phyloP scores from a whole-genome alignment of 37 sponge, comb jelly and placozoan genomes.

The Eunapius fragilis region DNA sequence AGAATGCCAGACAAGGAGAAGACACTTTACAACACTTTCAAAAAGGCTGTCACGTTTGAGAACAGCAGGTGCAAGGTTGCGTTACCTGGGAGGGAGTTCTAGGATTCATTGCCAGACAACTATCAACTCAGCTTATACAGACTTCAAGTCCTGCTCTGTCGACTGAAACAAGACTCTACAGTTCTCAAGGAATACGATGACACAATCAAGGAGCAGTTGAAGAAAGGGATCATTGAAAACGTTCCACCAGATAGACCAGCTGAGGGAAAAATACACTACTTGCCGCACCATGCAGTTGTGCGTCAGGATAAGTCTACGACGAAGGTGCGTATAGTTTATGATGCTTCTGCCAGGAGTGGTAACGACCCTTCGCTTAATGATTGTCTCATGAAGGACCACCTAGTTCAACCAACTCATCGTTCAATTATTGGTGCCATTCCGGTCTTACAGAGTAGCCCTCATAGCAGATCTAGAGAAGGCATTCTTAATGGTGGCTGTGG shows the following conservation, averaged over 20 bases:
- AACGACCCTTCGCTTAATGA: conserved; percentile 12
- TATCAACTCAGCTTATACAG: not conserved
- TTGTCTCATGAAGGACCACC: conserved; percentile 14
- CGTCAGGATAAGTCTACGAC: conserved; percentile 31
- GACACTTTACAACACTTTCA: conserved; percentile 8
- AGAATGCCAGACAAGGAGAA: conserved; percentile 2
- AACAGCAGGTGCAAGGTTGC: conserved; percentile 22
- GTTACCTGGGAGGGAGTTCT: conserved; percentile 28
- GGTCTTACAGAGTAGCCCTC: conserved; percentile 13
- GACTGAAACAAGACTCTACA: conserved; percentile 14
- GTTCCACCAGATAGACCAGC: conserved; percentile 5
- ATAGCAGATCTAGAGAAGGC: conserved; percentile 58
- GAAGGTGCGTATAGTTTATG: conserved; percentile 52
- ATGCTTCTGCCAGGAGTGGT: conserved; percentile 33
- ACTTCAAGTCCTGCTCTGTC: conserved; percentile 3
- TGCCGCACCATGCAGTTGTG: conserved; percentile 43
- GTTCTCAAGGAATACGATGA: conserved; percentile 19
- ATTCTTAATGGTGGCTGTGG: conserved; percentile 42
- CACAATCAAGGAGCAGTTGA: conserved; percentile 26
- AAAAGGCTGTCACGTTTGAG: conserved; percentile 3
- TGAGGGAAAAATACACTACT: conserved; percentile 9
- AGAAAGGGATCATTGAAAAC: conserved; percentile 29
- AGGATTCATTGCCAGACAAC: conserved; percentile 27
- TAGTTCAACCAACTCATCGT: conserved; percentile 37
- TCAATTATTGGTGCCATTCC: conserved; percentile 31